A percentile compares a stretch with the other conserved stretches of the same genome.
Evolutionary conservation across 2,888 invertebrate genomes (phyloP).

Genomic region (Sympetrum striolatum): DNA sequence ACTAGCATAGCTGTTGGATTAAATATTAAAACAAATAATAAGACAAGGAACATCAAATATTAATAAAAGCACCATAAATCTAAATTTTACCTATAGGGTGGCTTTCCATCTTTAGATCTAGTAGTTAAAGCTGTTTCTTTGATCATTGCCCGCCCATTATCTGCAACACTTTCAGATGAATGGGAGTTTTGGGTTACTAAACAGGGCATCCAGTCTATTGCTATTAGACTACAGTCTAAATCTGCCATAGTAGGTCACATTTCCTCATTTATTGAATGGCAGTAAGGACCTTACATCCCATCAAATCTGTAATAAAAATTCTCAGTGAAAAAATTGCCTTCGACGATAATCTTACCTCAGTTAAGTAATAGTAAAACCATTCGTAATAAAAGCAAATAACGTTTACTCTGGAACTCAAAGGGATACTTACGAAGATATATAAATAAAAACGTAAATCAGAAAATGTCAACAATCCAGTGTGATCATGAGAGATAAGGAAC

Average conservation of each 20-base stretch:
- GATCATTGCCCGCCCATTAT: conserved; percentile 48
- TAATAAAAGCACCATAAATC: not conserved
- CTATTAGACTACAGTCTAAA: conserved; percentile 60
- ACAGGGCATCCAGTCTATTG: conserved; percentile 63
- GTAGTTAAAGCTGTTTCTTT: conserved; percentile 48
- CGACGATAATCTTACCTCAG: too few relatives aligned
- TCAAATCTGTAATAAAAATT: not conserved
- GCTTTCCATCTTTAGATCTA: conserved; percentile 63
- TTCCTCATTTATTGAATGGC: not conserved
- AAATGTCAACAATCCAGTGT: not conserved
- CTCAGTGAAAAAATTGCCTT: too few relatives aligned
- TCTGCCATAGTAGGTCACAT: conserved; percentile 51
- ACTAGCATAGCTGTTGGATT: conserved; percentile 69
- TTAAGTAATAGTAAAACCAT: too few relatives aligned
- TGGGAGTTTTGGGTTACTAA: conserved; percentile 56
- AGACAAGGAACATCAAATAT: not conserved
- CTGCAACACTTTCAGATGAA: conserved; percentile 47
- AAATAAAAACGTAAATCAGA: not conserved
- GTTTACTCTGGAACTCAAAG: too few relatives aligned
- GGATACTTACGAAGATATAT: too few relatives aligned
- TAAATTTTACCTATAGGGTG: conserved; percentile 64
- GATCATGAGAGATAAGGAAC: not conserved
- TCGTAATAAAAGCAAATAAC: too few relatives aligned
- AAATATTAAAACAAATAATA: not conserved
- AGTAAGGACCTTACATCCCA: not conserved